A percentile compares a stretch with the other conserved stretches of the same genome.
Conservation (phyloP, 2,113 vertebrate species). For the Coptodon bakossiorum region DNA sequence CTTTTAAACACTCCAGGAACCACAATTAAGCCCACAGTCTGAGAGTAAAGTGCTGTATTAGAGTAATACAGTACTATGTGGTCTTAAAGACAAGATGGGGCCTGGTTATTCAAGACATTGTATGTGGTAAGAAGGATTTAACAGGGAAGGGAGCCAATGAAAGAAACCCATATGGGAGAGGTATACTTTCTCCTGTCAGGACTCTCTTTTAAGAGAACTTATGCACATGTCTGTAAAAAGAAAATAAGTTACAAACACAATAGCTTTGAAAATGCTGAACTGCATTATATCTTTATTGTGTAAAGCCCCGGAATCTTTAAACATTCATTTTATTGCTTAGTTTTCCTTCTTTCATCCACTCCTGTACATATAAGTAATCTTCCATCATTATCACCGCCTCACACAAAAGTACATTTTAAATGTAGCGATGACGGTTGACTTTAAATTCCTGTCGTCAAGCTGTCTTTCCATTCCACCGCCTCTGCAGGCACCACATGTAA, state of each 20-base stretch:
- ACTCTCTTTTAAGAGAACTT: neutral
- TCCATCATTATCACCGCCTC: neutral
- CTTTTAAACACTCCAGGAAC: neutral
- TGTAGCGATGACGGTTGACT: neutral
- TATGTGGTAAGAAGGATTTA: neutral
- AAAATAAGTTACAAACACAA: neutral
- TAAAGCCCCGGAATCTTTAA: neutral
- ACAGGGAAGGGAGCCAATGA: neutral
- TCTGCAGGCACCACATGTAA: slow-evolving; percentile 30
- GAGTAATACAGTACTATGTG: neutral
- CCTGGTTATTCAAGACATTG: neutral
- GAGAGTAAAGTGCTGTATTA: neutral
- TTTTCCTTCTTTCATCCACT: neutral
- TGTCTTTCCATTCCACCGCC: neutral
- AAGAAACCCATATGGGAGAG: neutral
- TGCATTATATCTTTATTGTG: neutral
- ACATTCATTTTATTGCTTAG: neutral
- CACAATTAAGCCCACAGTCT: neutral
- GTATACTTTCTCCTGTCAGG: neutral
- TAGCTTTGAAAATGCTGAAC: neutral
- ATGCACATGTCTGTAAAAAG: neutral
- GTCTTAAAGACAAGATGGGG: neutral
- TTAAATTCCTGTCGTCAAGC: slow-evolving; percentile 16
- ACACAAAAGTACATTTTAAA: neutral
- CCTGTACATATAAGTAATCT: neutral